A percentile compares a stretch with the other conserved stretches of the same genome.
phyloP scores from a whole-genome alignment of 2,888 invertebrate species.

The Diarsia dahlii region DNA sequence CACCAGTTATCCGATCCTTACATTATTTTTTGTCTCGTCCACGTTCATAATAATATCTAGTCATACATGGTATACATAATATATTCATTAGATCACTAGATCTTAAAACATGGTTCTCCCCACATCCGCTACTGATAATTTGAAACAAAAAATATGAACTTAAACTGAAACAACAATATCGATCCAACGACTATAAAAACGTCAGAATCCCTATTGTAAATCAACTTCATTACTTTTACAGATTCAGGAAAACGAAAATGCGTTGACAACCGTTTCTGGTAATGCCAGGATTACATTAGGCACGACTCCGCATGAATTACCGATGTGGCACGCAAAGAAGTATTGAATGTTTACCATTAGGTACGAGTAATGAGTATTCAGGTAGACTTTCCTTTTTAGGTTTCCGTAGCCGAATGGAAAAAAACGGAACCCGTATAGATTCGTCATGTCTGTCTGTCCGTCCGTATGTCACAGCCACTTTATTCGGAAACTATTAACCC shows the following conservation, averaged over 20 bases:
- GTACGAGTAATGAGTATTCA: not conserved
- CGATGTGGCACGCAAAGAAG: constrained; percentile 45
- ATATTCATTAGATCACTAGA: too few species aligned
- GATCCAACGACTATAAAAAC: not conserved
- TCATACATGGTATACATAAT: too few species aligned
- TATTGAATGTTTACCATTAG: constrained; percentile 2
- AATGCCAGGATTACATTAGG: constrained; percentile 46
- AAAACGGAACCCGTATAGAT: too few species aligned
- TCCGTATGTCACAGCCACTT: too few species aligned
- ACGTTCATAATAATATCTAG: too few species aligned
- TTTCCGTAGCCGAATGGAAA: too few species aligned
- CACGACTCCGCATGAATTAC: constrained; percentile 46
- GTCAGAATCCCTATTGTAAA: constrained; percentile 26
- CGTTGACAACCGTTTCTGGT: constrained; percentile 30
- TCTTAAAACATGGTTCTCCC: not conserved
- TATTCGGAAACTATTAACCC: too few species aligned
- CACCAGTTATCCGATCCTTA: too few species aligned
- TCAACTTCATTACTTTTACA: constrained; percentile 32
- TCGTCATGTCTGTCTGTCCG: too few species aligned
- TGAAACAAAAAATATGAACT: not conserved
- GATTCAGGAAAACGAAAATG: constrained; percentile 24
- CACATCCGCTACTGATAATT: not conserved
- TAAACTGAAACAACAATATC: not conserved
- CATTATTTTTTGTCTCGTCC: too few species aligned
- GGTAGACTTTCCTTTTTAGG: not conserved